Conservation (phyloP, 2,888 invertebrate species). For the Drosophila maculinotata region DNA sequence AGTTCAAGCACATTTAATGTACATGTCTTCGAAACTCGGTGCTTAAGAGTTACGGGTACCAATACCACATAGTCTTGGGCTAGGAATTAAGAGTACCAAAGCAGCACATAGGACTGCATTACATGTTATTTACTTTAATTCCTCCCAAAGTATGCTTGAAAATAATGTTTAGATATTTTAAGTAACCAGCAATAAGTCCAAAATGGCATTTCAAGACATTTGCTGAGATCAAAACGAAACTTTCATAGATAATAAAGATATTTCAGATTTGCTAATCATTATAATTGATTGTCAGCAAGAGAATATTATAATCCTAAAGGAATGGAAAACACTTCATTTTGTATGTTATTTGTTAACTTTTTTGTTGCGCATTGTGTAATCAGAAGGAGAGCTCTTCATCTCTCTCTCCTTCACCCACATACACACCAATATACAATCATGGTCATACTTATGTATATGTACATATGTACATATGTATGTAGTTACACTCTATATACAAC, state of each 20-base stretch:
- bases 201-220: not conserved
- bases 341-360: constrained; percentile 30
- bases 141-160: not conserved
- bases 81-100: too few species aligned
- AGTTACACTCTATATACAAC: constrained; percentile 32
- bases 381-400: constrained; percentile 23
- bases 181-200: not conserved
- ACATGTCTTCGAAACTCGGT: too few species aligned
- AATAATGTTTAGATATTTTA: not conserved
- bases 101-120: too few species aligned
- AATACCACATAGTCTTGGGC: not conserved
- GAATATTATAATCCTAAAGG: constrained; percentile 25
- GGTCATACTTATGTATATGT: too few species aligned
- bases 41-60: too few species aligned
- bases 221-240: not conserved
- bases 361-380: constrained; percentile 47
- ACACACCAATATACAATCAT: constrained; percentile 12
- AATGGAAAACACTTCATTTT: constrained; percentile 41
- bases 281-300: constrained; percentile 33
- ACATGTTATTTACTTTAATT: too few species aligned
- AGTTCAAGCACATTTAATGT: too few species aligned
- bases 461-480: too few species aligned
- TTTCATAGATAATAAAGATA: constrained; percentile 9
- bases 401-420: constrained; percentile 1
- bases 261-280: constrained; percentile 20